These are phyloP conservation scores for Syrista parreyssii DNA, from an alignment of 2,888 invertebrate genomes.

Conservation along the genomic window DNA sequence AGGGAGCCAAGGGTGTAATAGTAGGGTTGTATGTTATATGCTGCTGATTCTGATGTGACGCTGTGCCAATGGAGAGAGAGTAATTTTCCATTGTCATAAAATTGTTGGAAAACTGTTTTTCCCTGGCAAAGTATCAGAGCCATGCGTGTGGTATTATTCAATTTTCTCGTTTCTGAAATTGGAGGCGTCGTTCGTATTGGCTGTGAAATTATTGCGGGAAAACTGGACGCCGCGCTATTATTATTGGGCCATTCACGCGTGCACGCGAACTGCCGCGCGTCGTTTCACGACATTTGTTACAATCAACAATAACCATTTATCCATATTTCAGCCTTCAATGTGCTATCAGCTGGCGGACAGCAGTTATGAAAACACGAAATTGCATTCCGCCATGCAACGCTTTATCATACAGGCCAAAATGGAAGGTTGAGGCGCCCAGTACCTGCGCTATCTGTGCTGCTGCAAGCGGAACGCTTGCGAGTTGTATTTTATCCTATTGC, in stretches of 20 bases:
- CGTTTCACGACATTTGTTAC: slow-evolving; percentile 25
- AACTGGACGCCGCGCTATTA: background rate
- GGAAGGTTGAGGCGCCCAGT: background rate
- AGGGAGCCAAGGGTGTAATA: background rate
- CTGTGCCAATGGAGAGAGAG: too few species aligned
- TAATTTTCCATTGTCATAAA: too few species aligned
- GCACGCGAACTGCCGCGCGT: background rate
- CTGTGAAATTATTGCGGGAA: background rate
- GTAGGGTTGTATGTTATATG: background rate
- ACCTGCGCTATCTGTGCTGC: background rate
- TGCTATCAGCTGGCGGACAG: slow-evolving; percentile 30
- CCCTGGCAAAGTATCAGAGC: too few species aligned
- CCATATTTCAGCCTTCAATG: slow-evolving; percentile 37
- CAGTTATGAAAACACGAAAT: slow-evolving; percentile 35
- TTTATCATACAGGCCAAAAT: slow-evolving; percentile 27
- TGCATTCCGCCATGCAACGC: slow-evolving; percentile 36
- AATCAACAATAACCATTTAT: slow-evolving; percentile 35
- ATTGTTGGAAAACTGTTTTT: too few species aligned
- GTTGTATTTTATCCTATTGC: background rate
- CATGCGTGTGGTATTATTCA: too few species aligned
- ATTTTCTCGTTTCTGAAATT: background rate
- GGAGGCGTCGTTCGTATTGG: background rate
- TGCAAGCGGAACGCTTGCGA: background rate
- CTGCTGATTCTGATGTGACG: background rate
- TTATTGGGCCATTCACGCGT: background rate